Conservation (phyloP, 1,140 invertebrate species). For the Laupala kohalensis region DNA sequence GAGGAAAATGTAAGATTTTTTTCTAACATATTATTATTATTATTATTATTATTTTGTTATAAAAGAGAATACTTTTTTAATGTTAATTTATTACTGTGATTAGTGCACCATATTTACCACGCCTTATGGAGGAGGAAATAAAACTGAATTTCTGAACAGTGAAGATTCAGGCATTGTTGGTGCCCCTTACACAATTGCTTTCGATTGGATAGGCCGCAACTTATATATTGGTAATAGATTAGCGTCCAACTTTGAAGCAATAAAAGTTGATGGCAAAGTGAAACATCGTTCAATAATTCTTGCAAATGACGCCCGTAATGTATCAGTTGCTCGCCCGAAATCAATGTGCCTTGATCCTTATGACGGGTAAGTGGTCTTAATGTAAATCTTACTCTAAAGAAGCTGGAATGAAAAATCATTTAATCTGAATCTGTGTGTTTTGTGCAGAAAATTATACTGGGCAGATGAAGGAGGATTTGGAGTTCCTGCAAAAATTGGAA, state of each 20-base stretch:
- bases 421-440: background rate
- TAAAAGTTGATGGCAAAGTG: constrained; percentile 72
- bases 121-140: constrained; percentile 74
- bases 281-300: constrained; percentile 78
- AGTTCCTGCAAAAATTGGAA: constrained; percentile 79
- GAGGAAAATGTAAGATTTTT: constrained; percentile 45
- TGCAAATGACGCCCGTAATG: constrained; percentile 76
- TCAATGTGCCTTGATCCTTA: constrained; percentile 80
- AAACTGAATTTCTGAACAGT: constrained; percentile 63
- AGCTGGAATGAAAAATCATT: background rate
- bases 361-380: constrained; percentile 51
- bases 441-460: constrained; percentile 77
- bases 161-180: constrained; percentile 73
- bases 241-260: constrained; percentile 84
- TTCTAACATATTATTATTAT: background rate
- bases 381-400: background rate
- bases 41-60: background rate
- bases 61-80: background rate
- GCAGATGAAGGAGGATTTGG: constrained; percentile 86
- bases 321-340: constrained; percentile 76
- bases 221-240: constrained; percentile 84
- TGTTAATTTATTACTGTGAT: constrained; percentile 22
- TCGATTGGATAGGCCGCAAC: constrained; percentile 94
- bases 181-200: constrained; percentile 78
- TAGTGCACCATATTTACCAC: constrained; percentile 76